phyloP scores from a whole-genome alignment of 23 tunicate species.

The Trididemnum nubilum region DNA sequence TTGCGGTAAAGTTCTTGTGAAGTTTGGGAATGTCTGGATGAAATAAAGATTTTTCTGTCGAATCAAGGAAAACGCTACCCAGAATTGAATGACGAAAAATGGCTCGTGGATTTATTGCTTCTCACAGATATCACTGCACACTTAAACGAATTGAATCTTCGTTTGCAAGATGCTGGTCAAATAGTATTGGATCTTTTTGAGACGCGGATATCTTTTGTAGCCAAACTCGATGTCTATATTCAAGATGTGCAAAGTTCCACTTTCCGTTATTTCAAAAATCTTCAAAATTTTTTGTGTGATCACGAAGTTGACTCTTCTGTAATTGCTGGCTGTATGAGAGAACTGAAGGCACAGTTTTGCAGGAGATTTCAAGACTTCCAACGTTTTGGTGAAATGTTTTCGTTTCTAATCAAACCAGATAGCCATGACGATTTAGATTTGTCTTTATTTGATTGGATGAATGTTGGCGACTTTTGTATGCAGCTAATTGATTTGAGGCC shows the following conservation, averaged over 20 bases:
- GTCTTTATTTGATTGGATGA: slow-evolving; percentile 61
- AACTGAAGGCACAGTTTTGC: slow-evolving; percentile 59
- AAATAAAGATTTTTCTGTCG: slow-evolving; percentile 59
- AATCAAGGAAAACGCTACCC: slow-evolving; percentile 56
- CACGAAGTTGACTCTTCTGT: slow-evolving; percentile 53
- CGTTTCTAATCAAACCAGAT: slow-evolving; percentile 71
- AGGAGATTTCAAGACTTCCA: slow-evolving; percentile 59
- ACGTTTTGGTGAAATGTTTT: slow-evolving; percentile 58
- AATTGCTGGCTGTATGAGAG: slow-evolving; percentile 48
- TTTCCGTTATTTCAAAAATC: slow-evolving; percentile 62
- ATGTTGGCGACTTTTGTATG: slow-evolving; percentile 62
- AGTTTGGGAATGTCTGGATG: slow-evolving; percentile 65
- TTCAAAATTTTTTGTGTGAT: slow-evolving; percentile 48
- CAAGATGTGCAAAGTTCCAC: slow-evolving; percentile 57
- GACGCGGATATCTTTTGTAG: slow-evolving; percentile 61
- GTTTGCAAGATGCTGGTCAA: slow-evolving; percentile 58
- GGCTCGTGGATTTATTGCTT: slow-evolving; percentile 67
- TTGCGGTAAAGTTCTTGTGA: slow-evolving; percentile 61
- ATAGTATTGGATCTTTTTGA: slow-evolving; percentile 63
- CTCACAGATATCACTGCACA: slow-evolving; percentile 62
- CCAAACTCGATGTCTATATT: slow-evolving; percentile 61
- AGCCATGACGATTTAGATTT: slow-evolving; percentile 59
- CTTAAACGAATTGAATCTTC: slow-evolving; percentile 59
- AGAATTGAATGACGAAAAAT: slow-evolving; percentile 60
- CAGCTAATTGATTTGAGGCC: slow-evolving; percentile 58